These are phyloP conservation scores for Mellilla xanthometata DNA, from an alignment of 2,888 invertebrate species.

Conservation along the genomic window DNA sequence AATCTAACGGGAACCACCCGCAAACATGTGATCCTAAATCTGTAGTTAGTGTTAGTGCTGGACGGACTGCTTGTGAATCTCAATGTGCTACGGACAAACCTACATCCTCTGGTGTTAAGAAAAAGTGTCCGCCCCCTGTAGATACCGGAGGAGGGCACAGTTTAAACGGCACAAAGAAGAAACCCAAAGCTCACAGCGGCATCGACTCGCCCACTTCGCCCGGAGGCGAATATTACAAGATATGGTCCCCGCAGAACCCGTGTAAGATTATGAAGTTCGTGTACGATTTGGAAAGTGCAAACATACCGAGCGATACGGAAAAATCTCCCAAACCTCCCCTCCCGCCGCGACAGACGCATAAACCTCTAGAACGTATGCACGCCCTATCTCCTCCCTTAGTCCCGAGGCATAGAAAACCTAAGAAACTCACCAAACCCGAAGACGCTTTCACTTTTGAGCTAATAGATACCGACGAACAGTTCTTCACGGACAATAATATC, in stretches of 20 bases:
- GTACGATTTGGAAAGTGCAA: slow-evolving; percentile 76
- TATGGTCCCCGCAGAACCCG: slow-evolving; percentile 85
- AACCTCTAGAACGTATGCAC: slow-evolving; percentile 90
- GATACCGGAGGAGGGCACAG: slow-evolving; percentile 78
- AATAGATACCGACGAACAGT: slow-evolving; percentile 90
- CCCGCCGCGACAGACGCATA: slow-evolving; percentile 88
- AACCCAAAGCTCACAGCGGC: slow-evolving; percentile 79
- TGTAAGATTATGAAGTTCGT: slow-evolving; percentile 82
- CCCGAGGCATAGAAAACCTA: slow-evolving; percentile 86
- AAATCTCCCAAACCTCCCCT: slow-evolving; percentile 87
- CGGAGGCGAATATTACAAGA: slow-evolving; percentile 86
- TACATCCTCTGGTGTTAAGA: slow-evolving; percentile 76
- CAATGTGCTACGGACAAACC: slow-evolving; percentile 61
- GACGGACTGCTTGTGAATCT: slow-evolving; percentile 75
- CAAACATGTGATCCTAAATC: slow-evolving; percentile 76
- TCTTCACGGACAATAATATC: slow-evolving; percentile 76
- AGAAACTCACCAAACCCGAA: slow-evolving; percentile 84
- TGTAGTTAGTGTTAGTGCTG: slow-evolving; percentile 69
- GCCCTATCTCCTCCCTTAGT: slow-evolving; percentile 87
- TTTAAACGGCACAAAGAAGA: slow-evolving; percentile 85
- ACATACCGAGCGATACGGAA: slow-evolving; percentile 74
- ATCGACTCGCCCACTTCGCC: slow-evolving; percentile 82
- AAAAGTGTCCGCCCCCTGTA: slow-evolving; percentile 81
- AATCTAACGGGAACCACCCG: slow-evolving; percentile 71
- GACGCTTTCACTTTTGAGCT: slow-evolving; percentile 93